Percentiles rank a stretch among this genome's conserved stretches.
These are phyloP conservation scores for Chorisops tibialis DNA, from an alignment of 2,888 invertebrate species.

Conservation along the genomic window DNA sequence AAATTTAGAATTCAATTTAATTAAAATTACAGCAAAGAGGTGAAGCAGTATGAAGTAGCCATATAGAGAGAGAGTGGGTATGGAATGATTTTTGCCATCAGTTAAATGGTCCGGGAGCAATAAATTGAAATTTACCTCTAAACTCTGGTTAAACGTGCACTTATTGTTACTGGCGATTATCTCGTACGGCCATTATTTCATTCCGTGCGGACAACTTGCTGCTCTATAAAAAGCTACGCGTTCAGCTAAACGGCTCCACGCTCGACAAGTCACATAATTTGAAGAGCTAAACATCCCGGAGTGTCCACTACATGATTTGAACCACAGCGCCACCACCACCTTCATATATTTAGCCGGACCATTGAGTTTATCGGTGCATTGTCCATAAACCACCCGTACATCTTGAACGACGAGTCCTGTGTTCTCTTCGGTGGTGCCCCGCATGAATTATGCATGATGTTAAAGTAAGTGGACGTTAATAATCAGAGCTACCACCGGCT, in stretches of 20 bases:
- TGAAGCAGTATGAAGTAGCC: too few relatives aligned
- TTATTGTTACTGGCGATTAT: neutral
- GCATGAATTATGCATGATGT: conserved; percentile 30
- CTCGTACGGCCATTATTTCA: neutral
- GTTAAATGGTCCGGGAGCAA: conserved; percentile 6
- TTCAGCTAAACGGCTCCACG: neutral
- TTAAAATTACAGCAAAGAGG: too few relatives aligned
- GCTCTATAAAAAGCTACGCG: neutral
- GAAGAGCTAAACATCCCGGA: neutral
- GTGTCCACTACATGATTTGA: neutral
- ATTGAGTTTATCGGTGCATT: conserved; percentile 1
- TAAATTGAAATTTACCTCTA: neutral
- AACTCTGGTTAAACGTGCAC: neutral
- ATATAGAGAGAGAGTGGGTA: too few relatives aligned
- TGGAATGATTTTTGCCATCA: conserved; percentile 1
- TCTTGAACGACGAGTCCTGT: neutral
- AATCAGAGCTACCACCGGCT: conserved; percentile 3
- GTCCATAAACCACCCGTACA: conserved; percentile 19
- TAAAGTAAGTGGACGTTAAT: conserved; percentile 31
- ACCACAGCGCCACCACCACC: neutral
- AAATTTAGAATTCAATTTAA: too few relatives aligned
- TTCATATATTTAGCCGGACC: neutral
- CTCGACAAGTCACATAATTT: neutral
- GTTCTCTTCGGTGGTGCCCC: too few relatives aligned
- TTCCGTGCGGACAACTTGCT: neutral